These are phyloP conservation scores for Puffinus mauretanicus DNA, from an alignment of 2,113 vertebrate genomes.

Conservation along the genomic window DNA sequence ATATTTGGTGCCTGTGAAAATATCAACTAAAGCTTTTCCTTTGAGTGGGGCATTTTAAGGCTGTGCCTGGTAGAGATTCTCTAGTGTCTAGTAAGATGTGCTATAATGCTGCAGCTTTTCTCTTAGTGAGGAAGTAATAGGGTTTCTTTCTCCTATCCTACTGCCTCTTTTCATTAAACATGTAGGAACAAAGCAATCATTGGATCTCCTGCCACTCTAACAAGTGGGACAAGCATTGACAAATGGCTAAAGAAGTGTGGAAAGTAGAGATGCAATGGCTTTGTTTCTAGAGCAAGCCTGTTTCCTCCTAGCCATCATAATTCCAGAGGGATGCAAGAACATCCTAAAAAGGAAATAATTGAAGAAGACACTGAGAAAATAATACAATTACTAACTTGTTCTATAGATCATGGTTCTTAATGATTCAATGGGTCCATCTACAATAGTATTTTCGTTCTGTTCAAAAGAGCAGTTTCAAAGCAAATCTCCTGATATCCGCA, in stretches of 20 bases:
- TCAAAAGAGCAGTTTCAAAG: neutral
- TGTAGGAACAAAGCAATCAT: neutral
- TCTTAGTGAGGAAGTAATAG: neutral
- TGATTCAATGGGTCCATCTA: neutral
- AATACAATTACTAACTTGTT: neutral
- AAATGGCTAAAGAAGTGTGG: neutral
- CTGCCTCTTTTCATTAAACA: neutral
- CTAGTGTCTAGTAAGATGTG: neutral
- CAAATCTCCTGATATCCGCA: neutral
- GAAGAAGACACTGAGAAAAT: neutral
- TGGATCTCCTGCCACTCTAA: neutral
- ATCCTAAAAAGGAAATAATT: neutral
- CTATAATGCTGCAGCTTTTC: neutral
- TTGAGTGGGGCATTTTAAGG: neutral
- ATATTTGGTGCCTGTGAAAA: neutral
- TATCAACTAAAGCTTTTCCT: neutral
- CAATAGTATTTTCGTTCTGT: neutral
- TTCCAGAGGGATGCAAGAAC: neutral
- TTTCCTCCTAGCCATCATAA: neutral
- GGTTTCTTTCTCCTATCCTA: neutral
- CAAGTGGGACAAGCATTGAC: neutral
- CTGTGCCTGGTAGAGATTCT: neutral
- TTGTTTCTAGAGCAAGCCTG: neutral
- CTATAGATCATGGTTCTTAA: neutral
- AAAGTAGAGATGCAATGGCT: neutral